Base-by-base conservation (phyloP, 2,113 vertebrate genomes). In the Dicerorhinus sumatrensis region DNA sequence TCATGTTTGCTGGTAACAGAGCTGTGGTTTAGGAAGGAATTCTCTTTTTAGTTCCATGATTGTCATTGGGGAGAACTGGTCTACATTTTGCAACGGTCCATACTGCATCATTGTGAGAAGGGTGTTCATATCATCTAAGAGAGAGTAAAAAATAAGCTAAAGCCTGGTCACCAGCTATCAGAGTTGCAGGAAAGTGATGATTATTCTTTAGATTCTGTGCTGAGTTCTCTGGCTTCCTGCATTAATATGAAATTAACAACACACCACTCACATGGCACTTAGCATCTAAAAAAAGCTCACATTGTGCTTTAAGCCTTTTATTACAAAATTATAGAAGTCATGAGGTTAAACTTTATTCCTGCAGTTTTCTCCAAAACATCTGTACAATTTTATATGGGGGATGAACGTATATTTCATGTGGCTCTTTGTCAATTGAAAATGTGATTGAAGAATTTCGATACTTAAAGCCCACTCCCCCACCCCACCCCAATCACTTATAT, bases 221-320 rank as follows among this genome's bases (percentile, higher is more conserved):
- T 97, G 96, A 97, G 96, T 98, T 98, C 97, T 90, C 98, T 97
- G 98, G 97, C 98, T 97, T 97, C 97, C 95, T 97, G 98, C 98
- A 98, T 98, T 98, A 98, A 98, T 98, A 98, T 98, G 98, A 98
- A 99, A 98, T 98, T 98, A 99, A 98, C 98, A 98, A 97, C 98
- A 98, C 94, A 60, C 97, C 97, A 93, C 98, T 98, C 98, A 97
- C 97, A 98, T 89, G 96, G 97, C 98, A 98, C 97, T 98, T 98
- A 91, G 79, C 95, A 92, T 98, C 98, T 98, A 98, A 98, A 99
- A 99, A 98, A 98, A 98, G 98, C 97, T 98, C 98, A 91, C 98
- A 98, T 98, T 98, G 98, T 98, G 98, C 98, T 98, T 98, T 98
- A 98, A 98, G 98, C 98, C 98, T 98, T 98, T 98, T 98, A 98